phyloP scores from a whole-genome alignment of 30 jellyfish, hydroid and myxozoan genomes.

The Aurelia coerulea region DNA sequence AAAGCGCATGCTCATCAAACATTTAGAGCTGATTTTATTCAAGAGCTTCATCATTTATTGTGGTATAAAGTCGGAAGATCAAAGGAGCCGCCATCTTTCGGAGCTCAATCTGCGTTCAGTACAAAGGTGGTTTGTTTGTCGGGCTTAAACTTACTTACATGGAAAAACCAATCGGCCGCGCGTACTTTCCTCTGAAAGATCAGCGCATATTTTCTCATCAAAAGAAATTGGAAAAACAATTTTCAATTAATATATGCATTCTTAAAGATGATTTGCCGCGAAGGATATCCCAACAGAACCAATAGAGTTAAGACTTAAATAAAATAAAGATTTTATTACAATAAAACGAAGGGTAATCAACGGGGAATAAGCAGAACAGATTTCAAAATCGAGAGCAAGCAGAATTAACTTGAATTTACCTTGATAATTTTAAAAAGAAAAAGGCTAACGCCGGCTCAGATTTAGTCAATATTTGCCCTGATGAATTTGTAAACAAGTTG shows the following conservation, averaged over 20 bases:
- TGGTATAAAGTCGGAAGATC: constrained; percentile 39
- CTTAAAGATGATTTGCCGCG: constrained; percentile 29
- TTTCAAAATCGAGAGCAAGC: not conserved
- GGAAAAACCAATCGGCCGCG: constrained; percentile 34
- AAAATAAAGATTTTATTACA: constrained; percentile 1
- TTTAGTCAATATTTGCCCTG: not conserved
- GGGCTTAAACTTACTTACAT: constrained; percentile 56
- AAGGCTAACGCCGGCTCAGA: not conserved
- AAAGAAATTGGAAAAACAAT: constrained; percentile 46
- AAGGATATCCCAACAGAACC: constrained; percentile 48
- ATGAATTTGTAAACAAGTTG: not conserved
- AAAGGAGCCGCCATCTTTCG: constrained; percentile 63
- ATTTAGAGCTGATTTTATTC: constrained; percentile 32
- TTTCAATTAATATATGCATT: constrained; percentile 17
- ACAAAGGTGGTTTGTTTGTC: constrained; percentile 65
- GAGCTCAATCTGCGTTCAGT: constrained; percentile 47
- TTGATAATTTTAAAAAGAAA: not conserved
- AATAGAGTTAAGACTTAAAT: constrained; percentile 28
- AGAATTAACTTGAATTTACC: constrained; percentile 3
- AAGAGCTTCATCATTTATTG: not conserved
- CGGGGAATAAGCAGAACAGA: not conserved
- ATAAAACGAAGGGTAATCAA: not conserved
- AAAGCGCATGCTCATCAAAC: constrained; percentile 29
- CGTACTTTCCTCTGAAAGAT: constrained; percentile 12
- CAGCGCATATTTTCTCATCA: constrained; percentile 30